phyloP scores from a whole-genome alignment of 2,797 vertebrate species.

The Discoglossus pictus region DNA sequence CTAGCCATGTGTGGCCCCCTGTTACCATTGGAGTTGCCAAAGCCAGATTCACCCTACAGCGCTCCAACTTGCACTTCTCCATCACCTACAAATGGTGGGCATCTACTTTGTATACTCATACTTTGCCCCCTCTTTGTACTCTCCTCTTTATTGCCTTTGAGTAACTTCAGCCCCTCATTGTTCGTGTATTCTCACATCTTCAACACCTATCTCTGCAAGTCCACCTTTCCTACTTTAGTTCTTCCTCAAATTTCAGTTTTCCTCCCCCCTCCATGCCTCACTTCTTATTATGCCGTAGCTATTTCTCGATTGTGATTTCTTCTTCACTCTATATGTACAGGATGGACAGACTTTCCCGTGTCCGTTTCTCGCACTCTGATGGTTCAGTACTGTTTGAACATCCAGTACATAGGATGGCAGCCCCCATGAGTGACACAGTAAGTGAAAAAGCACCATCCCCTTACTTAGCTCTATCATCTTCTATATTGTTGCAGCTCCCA shows the following conservation, averaged over 20 bases:
- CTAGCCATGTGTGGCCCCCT: constrained; percentile 69
- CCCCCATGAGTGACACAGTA: constrained; percentile 75
- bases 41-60: constrained; percentile 84
- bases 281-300: too few species aligned
- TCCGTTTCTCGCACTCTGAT: constrained; percentile 80
- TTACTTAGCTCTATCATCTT: too few species aligned
- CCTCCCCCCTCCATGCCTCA: neutral
- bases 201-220: neutral
- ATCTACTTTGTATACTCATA: neutral
- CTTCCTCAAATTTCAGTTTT: neutral
- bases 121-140: neutral
- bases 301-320: neutral
- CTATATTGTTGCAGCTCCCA: fast-evolving
- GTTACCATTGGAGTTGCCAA: constrained; percentile 84
- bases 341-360: constrained; percentile 71
- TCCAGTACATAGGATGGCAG: constrained; percentile 71
- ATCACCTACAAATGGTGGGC: constrained; percentile 86
- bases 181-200: too few species aligned
- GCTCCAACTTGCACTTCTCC: constrained; percentile 87
- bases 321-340: constrained; percentile 57
- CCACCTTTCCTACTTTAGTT: neutral
- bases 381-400: constrained; percentile 83
- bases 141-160: neutral
- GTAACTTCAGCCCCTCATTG: too few species aligned
- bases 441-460: constrained; percentile 44